Base-by-base conservation (phyloP, 2,797 vertebrate genomes). In the Myotis daubentonii region DNA sequence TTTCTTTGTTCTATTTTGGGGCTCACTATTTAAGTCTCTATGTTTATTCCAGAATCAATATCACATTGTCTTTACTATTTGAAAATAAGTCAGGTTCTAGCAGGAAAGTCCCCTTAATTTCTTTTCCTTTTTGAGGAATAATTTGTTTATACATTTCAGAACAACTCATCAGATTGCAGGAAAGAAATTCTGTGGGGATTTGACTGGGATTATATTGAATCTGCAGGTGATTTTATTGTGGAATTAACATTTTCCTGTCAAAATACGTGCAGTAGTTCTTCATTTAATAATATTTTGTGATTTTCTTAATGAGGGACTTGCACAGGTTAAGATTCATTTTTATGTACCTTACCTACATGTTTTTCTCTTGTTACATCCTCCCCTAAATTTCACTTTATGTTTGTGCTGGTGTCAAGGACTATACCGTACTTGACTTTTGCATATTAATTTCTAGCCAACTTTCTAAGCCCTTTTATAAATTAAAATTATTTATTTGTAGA, bases 41-140 rank as follows among this genome's bases (percentile, higher is more conserved):
- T 80, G 38, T 84, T 62, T 78, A 89, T 80, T 87, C 28, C 47
- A 38, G 23, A 8, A 28, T 65, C 6, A 72, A 28, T 60, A 92
- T 89, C 53, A 30, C 44, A 57, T 68, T 60, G 1, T 71, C 53
- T 76, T 92, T 71, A 65, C 33, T 80, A 44, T n/a, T 85, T 47
- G 13, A 79, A 82, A 85, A 78, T 53, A 84, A 66, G 7, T 33
- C 38, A 41, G 55, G 49, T 57, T 79, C 44, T 49, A 53, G 19
- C n/a, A 75, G 57, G 70, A 92, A 94, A 96, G 23, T 36, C 13
- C 6, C 4, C 15, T 17, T 22, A 23, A 47, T 57, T 89, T 70
- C 49, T 71, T 87, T 82, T 94, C 47, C 36, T 53, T 93, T 96
- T 78, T 91, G 44, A 91, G 65, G 25, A 72, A 28, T 91, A 75